Base-by-base conservation (phyloP, 2,888 invertebrate species). In the Arge pagana region DNA sequence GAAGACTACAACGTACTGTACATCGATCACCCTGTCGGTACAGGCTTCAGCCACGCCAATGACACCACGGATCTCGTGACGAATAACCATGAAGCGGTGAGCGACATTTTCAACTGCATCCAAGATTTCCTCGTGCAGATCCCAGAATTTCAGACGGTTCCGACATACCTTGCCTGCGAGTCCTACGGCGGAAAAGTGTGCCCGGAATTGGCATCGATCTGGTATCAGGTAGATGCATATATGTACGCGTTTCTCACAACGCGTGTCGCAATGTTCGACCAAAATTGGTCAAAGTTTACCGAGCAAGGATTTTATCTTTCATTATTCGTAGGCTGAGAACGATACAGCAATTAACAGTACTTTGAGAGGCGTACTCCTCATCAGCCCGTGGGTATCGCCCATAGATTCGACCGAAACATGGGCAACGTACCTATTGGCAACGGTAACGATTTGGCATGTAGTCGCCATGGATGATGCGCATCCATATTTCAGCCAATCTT, bases 131-230 rank as follows among this genome's bases (percentile, higher is more conserved):
- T 89, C 61, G 65, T 78, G 11, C 71, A 79, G 10, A 79, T 88
- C 67, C 84, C 89, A 0, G 83, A 87, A 64, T 93, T 93, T 67
- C 81, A 83, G 71, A 79, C 77, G 8, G 82, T 88, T 0, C 89
- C 92, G 1, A 79, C 92, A 28, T 94, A 93, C 70, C 90, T 95
- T 55, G 89, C 91, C 67, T 89, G 88, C 18, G 93, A 95, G 74
- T 93, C 93, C 0, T 95, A 95, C 73, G 95, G 95, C 11, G 95
- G 94, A 1, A 95, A 95, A 79, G 94, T 94, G 92, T 88, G 90
- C 0, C 85, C 89, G 1, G 91, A 91, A 65, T 93, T 94, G 72
- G 91, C 88, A 5, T 72, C 78, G 4, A 39, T 55, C 7, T 80
- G 86, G 71, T 68, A 78, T 52, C 78, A 82, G 76, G 85, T 85